Evolutionary conservation across 2,113 vertebrate species (phyloP).

Genomic region (Nycticorax nycticorax): DNA sequence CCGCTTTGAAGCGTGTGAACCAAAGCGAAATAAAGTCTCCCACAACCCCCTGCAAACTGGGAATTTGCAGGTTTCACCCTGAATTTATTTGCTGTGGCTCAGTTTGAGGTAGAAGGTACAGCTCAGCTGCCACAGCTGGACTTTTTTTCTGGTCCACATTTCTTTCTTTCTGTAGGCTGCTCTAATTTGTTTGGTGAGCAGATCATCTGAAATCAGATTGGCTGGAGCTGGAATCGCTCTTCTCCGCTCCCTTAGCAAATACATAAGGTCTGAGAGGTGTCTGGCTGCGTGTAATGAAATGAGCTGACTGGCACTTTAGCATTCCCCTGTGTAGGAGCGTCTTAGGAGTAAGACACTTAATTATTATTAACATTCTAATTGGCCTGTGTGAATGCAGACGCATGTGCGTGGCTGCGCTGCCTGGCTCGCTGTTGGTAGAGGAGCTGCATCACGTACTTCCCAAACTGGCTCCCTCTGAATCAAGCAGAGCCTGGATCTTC

Average conservation of each 20-base stretch:
- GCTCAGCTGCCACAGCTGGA: slow-evolving; percentile 18
- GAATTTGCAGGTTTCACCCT: slow-evolving; percentile 2
- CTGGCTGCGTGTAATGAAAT: slow-evolving; percentile 33
- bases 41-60: slow-evolving; percentile 12
- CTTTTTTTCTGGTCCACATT: neutral
- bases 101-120: slow-evolving; percentile 2
- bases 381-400: neutral
- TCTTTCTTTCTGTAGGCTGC: neutral
- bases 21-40: slow-evolving; percentile 27
- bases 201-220: neutral
- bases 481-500: neutral
- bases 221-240: neutral
- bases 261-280: slow-evolving; percentile 22
- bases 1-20: slow-evolving; percentile 50
- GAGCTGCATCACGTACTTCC: neutral
- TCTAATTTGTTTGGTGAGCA: slow-evolving; percentile 29
- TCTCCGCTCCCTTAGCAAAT: slow-evolving; percentile 33
- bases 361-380: slow-evolving; percentile 68
- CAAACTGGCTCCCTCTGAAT: neutral
- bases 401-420: neutral
- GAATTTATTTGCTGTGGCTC: slow-evolving; percentile 33
- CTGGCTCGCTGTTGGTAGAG: neutral
- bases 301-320: slow-evolving; percentile 62
- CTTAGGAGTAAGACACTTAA: slow-evolving; percentile 66
- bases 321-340: slow-evolving; percentile 55